Percentiles rank a stretch among this genome's conserved stretches.
Evolutionary conservation across 1,140 invertebrate species (phyloP).

Genomic region (Spodoptera frugiperda): DNA sequence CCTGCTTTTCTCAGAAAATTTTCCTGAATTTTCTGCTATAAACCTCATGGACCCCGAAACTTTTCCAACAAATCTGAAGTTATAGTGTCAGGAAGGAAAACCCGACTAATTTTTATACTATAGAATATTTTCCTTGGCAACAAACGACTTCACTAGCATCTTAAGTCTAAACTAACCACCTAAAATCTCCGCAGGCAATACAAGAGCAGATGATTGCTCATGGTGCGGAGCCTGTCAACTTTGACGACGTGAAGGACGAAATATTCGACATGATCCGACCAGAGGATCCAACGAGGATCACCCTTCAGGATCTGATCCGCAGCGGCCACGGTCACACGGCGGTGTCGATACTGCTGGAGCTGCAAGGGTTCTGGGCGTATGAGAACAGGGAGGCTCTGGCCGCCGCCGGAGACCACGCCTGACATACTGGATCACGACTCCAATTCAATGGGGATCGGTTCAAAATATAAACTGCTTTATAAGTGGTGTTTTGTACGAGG

Average conservation of each 20-base stretch:
- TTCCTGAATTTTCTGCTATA: too few species aligned
- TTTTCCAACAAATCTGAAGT: too few species aligned
- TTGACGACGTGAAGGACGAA: constrained; percentile 98
- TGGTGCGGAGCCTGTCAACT: constrained; percentile 94
- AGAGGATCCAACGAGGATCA: constrained; percentile 93
- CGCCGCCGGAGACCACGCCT: constrained; percentile 85
- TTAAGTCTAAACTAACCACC: not conserved
- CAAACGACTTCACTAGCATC: not conserved
- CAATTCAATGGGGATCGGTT: constrained; percentile 27
- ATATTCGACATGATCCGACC: constrained; percentile 99
- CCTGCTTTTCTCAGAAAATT: too few species aligned
- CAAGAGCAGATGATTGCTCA: constrained; percentile 95
- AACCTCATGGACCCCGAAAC: too few species aligned
- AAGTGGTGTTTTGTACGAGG: too few species aligned
- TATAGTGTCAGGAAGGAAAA: too few species aligned
- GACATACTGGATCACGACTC: constrained; percentile 48
- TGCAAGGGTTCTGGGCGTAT: constrained; percentile 98
- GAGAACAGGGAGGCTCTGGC: constrained; percentile 95
- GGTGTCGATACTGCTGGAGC: constrained; percentile 97
- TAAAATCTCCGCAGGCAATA: constrained; percentile 88
- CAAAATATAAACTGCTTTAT: not conserved
- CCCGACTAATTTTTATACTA: too few species aligned
- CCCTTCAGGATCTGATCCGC: constrained; percentile 92
- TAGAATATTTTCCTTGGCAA: not conserved
- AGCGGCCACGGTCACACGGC: constrained; percentile 97